Evolutionary conservation across 2,888 invertebrate species (phyloP).

Genomic region (Aporophyla nigra): DNA sequence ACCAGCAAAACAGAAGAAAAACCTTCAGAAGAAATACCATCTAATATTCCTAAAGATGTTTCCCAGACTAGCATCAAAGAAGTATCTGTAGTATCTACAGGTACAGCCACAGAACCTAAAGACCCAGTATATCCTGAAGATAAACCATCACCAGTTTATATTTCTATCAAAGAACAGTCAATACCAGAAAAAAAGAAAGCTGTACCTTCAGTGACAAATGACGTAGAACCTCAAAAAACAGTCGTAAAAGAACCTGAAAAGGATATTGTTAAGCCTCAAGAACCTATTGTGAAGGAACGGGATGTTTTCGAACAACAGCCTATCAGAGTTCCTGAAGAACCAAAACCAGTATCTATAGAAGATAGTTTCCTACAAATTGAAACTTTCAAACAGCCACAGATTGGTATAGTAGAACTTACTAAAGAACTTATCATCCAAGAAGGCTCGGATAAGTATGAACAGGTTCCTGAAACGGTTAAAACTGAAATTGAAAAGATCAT

Average conservation of each 20-base stretch:
- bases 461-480: constrained; percentile 20
- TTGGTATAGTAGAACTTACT: constrained; percentile 62
- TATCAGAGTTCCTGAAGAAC: constrained; percentile 29
- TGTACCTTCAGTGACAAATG: constrained; percentile 8
- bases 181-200: constrained; percentile 24
- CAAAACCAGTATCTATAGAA: constrained; percentile 55
- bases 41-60: constrained; percentile 7
- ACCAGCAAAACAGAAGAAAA: constrained; percentile 34
- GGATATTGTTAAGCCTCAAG: constrained; percentile 4
- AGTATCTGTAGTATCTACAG: constrained; percentile 7
- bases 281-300: not conserved
- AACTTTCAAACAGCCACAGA: constrained; percentile 53
- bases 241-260: constrained; percentile 5
- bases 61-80: constrained; percentile 23
- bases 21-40: not conserved
- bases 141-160: constrained; percentile 40
- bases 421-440: constrained; percentile 68
- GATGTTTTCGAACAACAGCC: constrained; percentile 6
- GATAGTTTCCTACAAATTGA: constrained; percentile 55
- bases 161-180: constrained; percentile 49
- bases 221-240: constrained; percentile 12
- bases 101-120: constrained; percentile 28
- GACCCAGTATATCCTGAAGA: constrained; percentile 2
- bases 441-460: constrained; percentile 54
- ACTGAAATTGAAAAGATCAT: constrained; percentile 53